A percentile compares a stretch with the other conserved stretches of the same genome.
phyloP scores from a whole-genome alignment of 2,888 invertebrate genomes.

The Trichogramma evanescens region DNA sequence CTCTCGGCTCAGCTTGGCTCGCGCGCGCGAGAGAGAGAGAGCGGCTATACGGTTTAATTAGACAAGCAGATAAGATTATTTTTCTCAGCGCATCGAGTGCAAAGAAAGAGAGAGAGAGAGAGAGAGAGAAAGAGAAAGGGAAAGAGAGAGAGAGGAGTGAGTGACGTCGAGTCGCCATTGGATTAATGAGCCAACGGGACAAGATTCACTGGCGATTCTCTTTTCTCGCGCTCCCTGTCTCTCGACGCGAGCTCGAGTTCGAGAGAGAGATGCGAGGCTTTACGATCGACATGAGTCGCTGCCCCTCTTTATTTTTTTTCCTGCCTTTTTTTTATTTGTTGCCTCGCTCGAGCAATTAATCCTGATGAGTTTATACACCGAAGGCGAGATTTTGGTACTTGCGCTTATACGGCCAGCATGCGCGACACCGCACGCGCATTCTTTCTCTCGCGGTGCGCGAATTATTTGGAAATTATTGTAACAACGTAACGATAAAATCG shows the following conservation, averaged over 20 bases:
- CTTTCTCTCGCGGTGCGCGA: too few relatives aligned
- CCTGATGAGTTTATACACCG: slow-evolving; percentile 5
- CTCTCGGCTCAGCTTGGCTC: too few relatives aligned
- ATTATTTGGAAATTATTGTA: too few relatives aligned
- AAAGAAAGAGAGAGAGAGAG: not conserved
- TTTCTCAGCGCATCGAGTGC: not conserved
- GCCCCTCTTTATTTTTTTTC: not conserved
- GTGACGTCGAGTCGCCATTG: slow-evolving; percentile 12
- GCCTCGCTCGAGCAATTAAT: slow-evolving; percentile 7
- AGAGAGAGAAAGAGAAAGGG: not conserved
- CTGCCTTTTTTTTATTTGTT: not conserved
- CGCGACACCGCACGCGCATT: too few relatives aligned
- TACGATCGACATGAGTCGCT: slow-evolving; percentile 2
- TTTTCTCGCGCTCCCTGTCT: too few relatives aligned
- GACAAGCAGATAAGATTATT: too few relatives aligned
- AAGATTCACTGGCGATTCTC: slow-evolving; percentile 5
- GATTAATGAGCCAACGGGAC: slow-evolving; percentile 14
- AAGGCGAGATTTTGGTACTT: too few relatives aligned
- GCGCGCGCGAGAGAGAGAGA: too few relatives aligned
- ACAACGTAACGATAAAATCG: too few relatives aligned
- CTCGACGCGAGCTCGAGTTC: not conserved
- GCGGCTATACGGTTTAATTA: too few relatives aligned
- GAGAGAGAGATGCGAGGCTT: not conserved
- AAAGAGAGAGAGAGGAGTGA: slow-evolving; percentile 15
- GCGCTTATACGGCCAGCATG: too few relatives aligned